phyloP scores from a whole-genome alignment of 2,888 invertebrate species.

The Tenthredo distinguenda region DNA sequence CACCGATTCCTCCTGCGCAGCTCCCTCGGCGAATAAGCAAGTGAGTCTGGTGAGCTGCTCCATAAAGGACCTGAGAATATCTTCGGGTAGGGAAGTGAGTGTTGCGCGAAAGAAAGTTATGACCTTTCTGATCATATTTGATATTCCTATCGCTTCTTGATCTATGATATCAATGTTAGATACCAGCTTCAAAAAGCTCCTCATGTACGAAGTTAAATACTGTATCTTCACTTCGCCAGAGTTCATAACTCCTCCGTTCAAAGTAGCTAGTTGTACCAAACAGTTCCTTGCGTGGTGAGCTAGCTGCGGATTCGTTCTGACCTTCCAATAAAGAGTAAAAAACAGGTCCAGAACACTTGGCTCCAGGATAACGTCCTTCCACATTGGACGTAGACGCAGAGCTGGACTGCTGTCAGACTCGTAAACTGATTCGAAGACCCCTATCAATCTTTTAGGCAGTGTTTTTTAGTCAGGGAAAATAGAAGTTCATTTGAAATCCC shows the following conservation, averaged over 20 bases:
- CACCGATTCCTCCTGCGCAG: constrained; percentile 84
- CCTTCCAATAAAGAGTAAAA: constrained; percentile 91
- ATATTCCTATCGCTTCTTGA: constrained; percentile 85
- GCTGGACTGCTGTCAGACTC: constrained; percentile 83
- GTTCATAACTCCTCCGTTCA: constrained; percentile 82
- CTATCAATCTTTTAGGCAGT: constrained; percentile 85
- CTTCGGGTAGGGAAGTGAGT: constrained; percentile 78
- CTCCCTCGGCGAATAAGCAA: constrained; percentile 83
- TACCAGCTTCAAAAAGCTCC: constrained; percentile 82
- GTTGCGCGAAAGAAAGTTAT: constrained; percentile 81
- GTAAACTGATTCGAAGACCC: constrained; percentile 85
- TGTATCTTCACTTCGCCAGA: constrained; percentile 78
- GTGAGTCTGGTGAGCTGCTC: constrained; percentile 83
- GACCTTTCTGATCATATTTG: constrained; percentile 84
- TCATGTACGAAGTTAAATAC: constrained; percentile 82
- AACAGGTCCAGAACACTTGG: constrained; percentile 88
- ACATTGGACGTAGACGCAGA: constrained; percentile 83
- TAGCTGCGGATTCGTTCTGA: constrained; percentile 87
- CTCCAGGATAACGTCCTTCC: constrained; percentile 89
- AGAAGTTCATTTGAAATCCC: too few species aligned
- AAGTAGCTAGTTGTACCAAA: constrained; percentile 88
- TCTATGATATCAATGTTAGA: constrained; percentile 82
- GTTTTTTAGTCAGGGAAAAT: constrained; percentile 71
- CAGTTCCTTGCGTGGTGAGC: constrained; percentile 90
- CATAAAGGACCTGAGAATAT: constrained; percentile 81